phyloP scores from a whole-genome alignment of 2,113 vertebrate genomes.

The Plectropomus leopardus region DNA sequence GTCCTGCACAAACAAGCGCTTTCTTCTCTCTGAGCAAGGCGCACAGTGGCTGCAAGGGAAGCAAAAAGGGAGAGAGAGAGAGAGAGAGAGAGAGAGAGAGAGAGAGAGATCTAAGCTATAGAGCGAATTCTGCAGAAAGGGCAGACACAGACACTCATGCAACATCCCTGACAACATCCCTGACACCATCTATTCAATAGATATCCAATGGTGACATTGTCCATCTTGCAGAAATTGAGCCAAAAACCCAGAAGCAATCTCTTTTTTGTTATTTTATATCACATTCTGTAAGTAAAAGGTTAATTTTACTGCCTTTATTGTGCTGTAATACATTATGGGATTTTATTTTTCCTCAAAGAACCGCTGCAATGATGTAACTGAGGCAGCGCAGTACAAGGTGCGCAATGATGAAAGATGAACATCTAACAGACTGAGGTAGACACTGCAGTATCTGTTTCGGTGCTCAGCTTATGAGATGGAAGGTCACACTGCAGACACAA shows the following conservation, averaged over 20 bases:
- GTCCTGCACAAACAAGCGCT: slow-evolving; percentile 98
- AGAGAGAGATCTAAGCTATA: slow-evolving; percentile 88
- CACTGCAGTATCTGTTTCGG: slow-evolving; percentile 46
- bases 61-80: slow-evolving; percentile 87
- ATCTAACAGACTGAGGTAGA: slow-evolving; percentile 5
- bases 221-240: not conserved
- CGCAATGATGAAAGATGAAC: not conserved
- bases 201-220: not conserved
- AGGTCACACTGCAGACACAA: slow-evolving; percentile 57
- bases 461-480: not conserved
- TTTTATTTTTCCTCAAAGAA: too few species aligned
- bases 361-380: too few species aligned
- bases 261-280: not conserved
- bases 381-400: not conserved
- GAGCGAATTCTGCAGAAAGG: slow-evolving; percentile 85
- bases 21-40: slow-evolving; percentile 99
- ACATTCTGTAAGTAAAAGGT: not conserved
- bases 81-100: slow-evolving; percentile 3
- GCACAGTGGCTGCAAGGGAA: slow-evolving; percentile 99
- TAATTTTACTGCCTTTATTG: not conserved
- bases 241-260: too few species aligned
- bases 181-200: not conserved
- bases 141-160: slow-evolving; percentile 73
- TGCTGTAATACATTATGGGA: not conserved
- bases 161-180: slow-evolving; percentile 41